Percentiles rank a stretch among this genome's conserved stretches.
These are phyloP conservation scores for Drosophila mayri DNA, from an alignment of 1,140 invertebrate genomes.

Conservation along the genomic window DNA sequence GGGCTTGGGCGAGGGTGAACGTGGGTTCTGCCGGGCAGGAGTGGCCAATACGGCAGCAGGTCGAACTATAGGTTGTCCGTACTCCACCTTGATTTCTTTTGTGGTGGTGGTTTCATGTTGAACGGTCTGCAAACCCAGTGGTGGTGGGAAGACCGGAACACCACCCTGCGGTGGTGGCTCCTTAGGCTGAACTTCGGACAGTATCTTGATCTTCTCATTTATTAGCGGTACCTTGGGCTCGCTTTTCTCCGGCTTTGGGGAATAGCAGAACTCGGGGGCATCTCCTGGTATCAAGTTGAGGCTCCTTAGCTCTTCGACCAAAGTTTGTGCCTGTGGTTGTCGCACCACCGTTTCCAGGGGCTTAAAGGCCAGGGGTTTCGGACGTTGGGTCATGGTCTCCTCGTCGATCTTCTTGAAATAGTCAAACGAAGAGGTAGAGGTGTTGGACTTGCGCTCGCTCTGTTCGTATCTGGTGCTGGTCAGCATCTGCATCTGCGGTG, in stretches of 20 bases:
- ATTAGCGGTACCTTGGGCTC: constrained; percentile 85
- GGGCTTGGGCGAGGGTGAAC: constrained; percentile 85
- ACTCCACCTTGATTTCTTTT: constrained; percentile 77
- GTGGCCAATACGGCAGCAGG: constrained; percentile 79
- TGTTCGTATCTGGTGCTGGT: constrained; percentile 71
- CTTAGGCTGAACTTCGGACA: constrained; percentile 88
- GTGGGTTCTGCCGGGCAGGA: constrained; percentile 66
- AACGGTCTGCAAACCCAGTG: constrained; percentile 56
- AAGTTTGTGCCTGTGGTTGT: constrained; percentile 51
- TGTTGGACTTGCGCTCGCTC: constrained; percentile 77
- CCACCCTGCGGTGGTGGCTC: constrained; percentile 86
- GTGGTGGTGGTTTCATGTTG: constrained; percentile 67
- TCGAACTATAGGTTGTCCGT: constrained; percentile 78
- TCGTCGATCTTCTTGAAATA: constrained; percentile 87
- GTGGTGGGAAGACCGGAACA: constrained; percentile 31
- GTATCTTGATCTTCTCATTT: constrained; percentile 87
- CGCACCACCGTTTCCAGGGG: constrained; percentile 64
- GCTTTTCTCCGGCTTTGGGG: constrained; percentile 85
- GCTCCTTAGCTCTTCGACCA: constrained; percentile 81
- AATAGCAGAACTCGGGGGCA: constrained; percentile 90
- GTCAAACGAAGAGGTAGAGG: constrained; percentile 85
- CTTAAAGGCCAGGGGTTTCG: constrained; percentile 63
- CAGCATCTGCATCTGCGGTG: constrained; percentile 54
- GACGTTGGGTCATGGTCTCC: constrained; percentile 58
- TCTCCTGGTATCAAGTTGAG: constrained; percentile 89